Evolutionary conservation across 2,113 vertebrate species (phyloP), one percentile per base, ranked within the genome.

Genomic region (Solenodon paradoxus): DNA sequence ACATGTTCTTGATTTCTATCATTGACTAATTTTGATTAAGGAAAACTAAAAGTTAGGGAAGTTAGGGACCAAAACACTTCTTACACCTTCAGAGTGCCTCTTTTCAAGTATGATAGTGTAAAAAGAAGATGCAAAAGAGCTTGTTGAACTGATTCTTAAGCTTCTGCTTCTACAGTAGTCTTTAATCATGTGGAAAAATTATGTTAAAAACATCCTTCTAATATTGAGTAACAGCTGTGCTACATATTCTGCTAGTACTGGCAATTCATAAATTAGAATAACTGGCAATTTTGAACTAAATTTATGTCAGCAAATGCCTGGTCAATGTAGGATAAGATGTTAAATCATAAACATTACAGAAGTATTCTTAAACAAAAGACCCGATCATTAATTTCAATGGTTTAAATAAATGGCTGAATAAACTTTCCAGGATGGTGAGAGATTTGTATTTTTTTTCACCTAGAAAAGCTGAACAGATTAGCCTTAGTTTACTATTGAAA

Each of bases 201-300:
- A 82, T 94, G 90, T 81, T 87, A 77, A 96, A 87, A 95, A 90
- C 85, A 80, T 90, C 90, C 90, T 95, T 72, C 86, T 95, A 95
- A 96, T 92, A 88, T 64, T 96, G 90, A 95, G 68, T 88, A 92
- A 95, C 96, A 94, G 88, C 94, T 96, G 84, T 94, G 77, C 42
- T 57, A 78, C 55, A 69, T 17, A 59, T 88, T 95, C 95, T 85
- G 84, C 80, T 84, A 78, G 66, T 78, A 53, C 24, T 69, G 79
- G 82, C n/a, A 79, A 79, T 96, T 96, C 85, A 92, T 88, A 96
- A 96, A 96, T 96, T 96, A 97, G 97, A 97, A 95, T 92, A 96
- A 94, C 78, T 28, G 30, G 68, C 90, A 94, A 92, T 94, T 95
- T 81, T 91, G 45, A 45, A 94, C 78, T 88, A 59, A 81, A 91